A percentile compares a stretch with the other conserved stretches of the same genome.
These are phyloP conservation scores for Apomyelois bistriatella DNA, from an alignment of 2,888 invertebrate genomes.

Conservation along the genomic window DNA sequence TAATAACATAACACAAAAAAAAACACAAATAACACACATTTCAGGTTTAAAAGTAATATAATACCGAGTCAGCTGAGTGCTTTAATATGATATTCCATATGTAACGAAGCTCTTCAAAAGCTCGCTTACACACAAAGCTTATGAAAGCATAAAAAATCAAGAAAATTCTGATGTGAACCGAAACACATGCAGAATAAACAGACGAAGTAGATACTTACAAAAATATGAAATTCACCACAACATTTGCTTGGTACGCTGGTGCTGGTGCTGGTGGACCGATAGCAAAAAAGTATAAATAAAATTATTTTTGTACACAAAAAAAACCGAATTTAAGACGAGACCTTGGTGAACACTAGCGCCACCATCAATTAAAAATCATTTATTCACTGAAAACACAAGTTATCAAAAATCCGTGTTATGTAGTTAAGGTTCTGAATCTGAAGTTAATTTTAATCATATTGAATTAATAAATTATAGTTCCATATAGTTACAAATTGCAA, in stretches of 20 bases:
- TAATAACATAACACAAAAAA: background rate
- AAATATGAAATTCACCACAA: constrained; percentile 81
- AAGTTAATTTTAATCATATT: too few relatives aligned
- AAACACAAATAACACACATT: background rate
- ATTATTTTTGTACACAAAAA: background rate
- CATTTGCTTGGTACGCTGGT: constrained; percentile 76
- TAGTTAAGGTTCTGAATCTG: too few relatives aligned
- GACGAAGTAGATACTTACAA: constrained; percentile 78
- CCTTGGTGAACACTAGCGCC: too few relatives aligned
- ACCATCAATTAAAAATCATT: too few relatives aligned
- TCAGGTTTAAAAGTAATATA: constrained; percentile 32
- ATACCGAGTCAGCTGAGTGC: constrained; percentile 60
- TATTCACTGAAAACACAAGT: too few relatives aligned
- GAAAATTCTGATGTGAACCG: constrained; percentile 77
- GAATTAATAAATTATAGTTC: too few relatives aligned
- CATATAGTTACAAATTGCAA: too few relatives aligned
- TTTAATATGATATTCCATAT: constrained; percentile 67
- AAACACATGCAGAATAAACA: constrained; percentile 79
- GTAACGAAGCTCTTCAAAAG: constrained; percentile 60
- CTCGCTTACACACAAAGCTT: constrained; percentile 63
- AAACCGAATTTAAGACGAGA: too few relatives aligned
- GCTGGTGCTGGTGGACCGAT: constrained; percentile 51
- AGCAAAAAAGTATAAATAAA: constrained; percentile 28
- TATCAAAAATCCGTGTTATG: too few relatives aligned
- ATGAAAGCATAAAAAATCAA: constrained; percentile 78